Evolutionary conservation across 1,140 invertebrate species (phyloP), one percentile per base, ranked within the genome.

Genomic region (Listronotus bonariensis): DNA sequence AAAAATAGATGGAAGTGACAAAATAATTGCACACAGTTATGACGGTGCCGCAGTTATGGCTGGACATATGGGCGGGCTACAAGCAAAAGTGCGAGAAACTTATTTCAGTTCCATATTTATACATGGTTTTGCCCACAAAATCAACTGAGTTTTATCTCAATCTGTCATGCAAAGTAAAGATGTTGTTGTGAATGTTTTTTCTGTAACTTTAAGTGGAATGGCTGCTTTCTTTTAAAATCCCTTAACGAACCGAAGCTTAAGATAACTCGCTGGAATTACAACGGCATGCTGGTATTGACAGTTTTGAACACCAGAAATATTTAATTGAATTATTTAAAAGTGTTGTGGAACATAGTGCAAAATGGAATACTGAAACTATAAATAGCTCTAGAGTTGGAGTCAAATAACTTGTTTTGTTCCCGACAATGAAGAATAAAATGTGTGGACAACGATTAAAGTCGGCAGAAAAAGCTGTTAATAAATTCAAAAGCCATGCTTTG

Each of bases 151-250:
- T 55, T 55, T 55, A 15, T 55, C 53, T 17, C 10, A 40, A 55
- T 55, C 34, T 4, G 62, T 66, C 43, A 42, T 41, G 11, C 34
- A 62, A 34, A 68, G 68, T 36, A 46, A 57, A 41, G 68, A 31
- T 71, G 63, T 49, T n/a, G n/a, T n/a, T n/a, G n/a, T n/a, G n/a
- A 26, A 26, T 3, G 20, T 26, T 3, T 26, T 26, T 26, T 26
- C 5, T 26, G 20, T 5, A 26, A 26, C 42, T 14, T 57, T 46
- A 9, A 36, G 51, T 32, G 58, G 48, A 11, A 15, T 68, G 11
- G 43, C 57, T n/a, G 14, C 45, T 32, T 68, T 68, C 34, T 66
- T 68, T 66, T 66, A 18, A 68, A 58, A 56, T 70, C 67, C 20
- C 32, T 8, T 62, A 68, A 51, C 41, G 49, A 2, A 46, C 43